Evolutionary conservation across 2,113 vertebrate genomes (phyloP), one percentile per base, ranked within the genome.

Genomic region (Nibea coibor): DNA sequence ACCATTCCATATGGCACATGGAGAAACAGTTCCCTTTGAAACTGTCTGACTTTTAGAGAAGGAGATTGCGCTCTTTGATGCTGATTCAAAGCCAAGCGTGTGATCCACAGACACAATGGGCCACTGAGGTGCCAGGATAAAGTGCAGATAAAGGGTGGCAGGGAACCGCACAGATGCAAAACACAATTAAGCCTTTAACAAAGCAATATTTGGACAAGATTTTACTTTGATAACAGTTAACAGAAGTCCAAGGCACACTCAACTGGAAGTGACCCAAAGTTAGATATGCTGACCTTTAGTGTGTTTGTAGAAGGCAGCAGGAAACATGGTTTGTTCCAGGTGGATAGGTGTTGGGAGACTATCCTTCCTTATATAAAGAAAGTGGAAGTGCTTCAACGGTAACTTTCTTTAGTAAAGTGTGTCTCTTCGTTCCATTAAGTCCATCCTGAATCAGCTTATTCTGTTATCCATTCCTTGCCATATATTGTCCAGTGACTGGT

Each of bases 21-120:
- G 74, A 87, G 75, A 83, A 62, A 58, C 28, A 19, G 51, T 19
- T 19, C 54, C 63, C 59, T 74, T 85, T 76, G 66, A 79, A 80
- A 75, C 17, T 24, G 80, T 53, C 47, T 86, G 79, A 86, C 71
- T 78, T 78, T 85, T 72, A 20, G 62, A 69, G 65, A 64, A 74
- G 45, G 59, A 71, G 78, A 85, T 67, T 78, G 69, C 14, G 11
- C 35, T 65, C 69, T 91, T 88, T 87, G 74, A 91, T 83, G 81
- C 57, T 16, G 65, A 87, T 84, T 89, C 79, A 88, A 88, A 89
- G 75, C 69, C 45, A 63, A 78, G n/a, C 42, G 14, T 90, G 54
- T 84, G 82, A 82, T 62, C 68, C 59, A 43, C 22, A 58, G 39
- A 43, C 74, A 85, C 31, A 76, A 87, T 77, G 20, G 66, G 67